These are phyloP conservation scores for Nasonia oneida DNA, from an alignment of 2,888 invertebrate genomes.

Conservation along the genomic window DNA sequence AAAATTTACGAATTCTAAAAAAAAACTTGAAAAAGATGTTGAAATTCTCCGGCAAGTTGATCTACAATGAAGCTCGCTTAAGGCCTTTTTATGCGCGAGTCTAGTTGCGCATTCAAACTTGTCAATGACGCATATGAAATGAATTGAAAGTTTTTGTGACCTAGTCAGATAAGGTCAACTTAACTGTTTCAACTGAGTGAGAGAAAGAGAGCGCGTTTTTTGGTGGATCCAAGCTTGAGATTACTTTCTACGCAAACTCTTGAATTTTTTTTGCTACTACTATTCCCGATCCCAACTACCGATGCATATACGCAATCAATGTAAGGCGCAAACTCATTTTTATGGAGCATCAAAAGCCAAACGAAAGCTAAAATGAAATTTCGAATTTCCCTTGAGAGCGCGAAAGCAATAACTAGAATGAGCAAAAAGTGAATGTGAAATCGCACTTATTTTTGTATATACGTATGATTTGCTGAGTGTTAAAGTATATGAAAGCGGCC, in stretches of 20 bases:
- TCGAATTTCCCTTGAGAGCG: constrained; percentile 15
- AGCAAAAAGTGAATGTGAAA: constrained; percentile 8
- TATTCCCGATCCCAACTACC: not conserved
- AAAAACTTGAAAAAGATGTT: not conserved
- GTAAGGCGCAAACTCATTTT: constrained; percentile 36
- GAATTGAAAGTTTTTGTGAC: constrained; percentile 27
- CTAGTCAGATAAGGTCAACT: constrained; percentile 17
- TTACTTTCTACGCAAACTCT: constrained; percentile 9
- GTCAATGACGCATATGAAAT: constrained; percentile 27
- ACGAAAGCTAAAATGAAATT: not conserved
- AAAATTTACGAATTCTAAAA: constrained; percentile 23
- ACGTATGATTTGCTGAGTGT: constrained; percentile 48
- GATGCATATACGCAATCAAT: constrained; percentile 11
- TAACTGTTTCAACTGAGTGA: not conserved
- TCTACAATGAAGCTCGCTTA: constrained; percentile 28
- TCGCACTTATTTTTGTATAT: constrained; percentile 58
- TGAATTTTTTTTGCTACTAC: constrained; percentile 11
- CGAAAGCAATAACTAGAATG: constrained; percentile 30
- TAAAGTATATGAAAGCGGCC: not conserved
- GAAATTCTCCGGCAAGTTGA: constrained; percentile 9
- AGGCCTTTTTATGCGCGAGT: constrained; percentile 27
- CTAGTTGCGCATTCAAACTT: constrained; percentile 26
- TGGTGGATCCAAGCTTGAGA: constrained; percentile 28
- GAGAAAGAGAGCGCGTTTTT: not conserved
- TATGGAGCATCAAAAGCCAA: constrained; percentile 10